These are phyloP conservation scores for Neoaliturus tenellus DNA, from an alignment of 2,888 invertebrate species.

Conservation along the genomic window DNA sequence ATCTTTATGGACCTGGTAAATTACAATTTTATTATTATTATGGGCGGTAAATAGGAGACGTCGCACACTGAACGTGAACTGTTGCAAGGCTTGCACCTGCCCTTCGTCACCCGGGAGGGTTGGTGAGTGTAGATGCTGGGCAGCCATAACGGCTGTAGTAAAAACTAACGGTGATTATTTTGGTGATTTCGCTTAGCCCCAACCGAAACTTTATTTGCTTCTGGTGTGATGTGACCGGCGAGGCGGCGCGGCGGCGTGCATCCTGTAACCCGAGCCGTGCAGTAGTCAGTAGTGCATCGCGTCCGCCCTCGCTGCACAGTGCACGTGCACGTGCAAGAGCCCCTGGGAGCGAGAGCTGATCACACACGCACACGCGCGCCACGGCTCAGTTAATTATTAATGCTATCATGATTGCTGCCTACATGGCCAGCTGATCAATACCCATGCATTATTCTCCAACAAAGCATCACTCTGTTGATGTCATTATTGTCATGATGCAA, in stretches of 20 bases:
- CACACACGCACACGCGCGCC: constrained; percentile 15
- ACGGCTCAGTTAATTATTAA: neutral
- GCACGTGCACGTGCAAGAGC: neutral
- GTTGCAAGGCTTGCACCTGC: no score
- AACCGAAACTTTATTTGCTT: no score
- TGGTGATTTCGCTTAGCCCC: no score
- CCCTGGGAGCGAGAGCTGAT: neutral
- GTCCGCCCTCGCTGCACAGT: neutral
- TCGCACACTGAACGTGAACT: no score
- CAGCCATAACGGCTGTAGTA: no score
- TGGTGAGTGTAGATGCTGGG: no score
- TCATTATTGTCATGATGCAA: neutral
- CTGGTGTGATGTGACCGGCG: no score
- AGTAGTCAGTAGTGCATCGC: neutral
- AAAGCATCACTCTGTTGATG: neutral
- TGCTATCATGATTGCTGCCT: constrained; percentile 30
- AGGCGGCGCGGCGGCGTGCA: neutral
- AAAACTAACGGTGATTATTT: no score
- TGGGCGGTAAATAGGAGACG: no score
- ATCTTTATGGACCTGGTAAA: no score
- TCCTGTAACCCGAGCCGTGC: neutral
- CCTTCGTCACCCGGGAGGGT: no score
- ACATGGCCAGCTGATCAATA: constrained; percentile 13
- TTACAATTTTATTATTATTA: no score
- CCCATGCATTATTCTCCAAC: neutral